phyloP scores from a whole-genome alignment of 2,113 vertebrate genomes.

The Orcinus orca region DNA sequence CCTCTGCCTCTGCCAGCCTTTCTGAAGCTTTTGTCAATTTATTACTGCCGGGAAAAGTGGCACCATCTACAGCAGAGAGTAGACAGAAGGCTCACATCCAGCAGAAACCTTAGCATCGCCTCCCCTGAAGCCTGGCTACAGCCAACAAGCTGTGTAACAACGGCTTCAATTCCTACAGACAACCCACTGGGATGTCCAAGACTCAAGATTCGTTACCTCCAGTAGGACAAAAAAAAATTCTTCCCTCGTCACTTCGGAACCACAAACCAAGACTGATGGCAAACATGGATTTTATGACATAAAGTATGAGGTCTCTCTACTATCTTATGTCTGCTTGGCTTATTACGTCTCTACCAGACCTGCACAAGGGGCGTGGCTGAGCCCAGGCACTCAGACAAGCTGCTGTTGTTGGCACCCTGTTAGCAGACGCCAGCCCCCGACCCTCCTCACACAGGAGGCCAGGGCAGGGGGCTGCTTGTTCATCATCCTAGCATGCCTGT shows the following conservation, averaged over 20 bases:
- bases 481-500: background rate
- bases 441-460: background rate
- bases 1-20: conserved; percentile 40
- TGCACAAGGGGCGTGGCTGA: too few relatives aligned
- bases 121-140: background rate
- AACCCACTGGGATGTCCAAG: background rate
- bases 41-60: background rate
- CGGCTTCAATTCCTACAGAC: background rate
- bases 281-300: background rate
- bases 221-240: background rate
- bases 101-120: background rate
- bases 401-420: fast-evolving
- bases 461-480: background rate
- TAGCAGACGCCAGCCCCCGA: background rate
- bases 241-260: background rate
- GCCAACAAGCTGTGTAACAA: background rate
- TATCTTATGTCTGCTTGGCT: background rate
- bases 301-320: background rate
- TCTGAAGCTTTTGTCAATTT: conserved; percentile 32
- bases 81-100: background rate
- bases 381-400: background rate
- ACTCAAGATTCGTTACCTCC: background rate
- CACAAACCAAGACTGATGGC: background rate
- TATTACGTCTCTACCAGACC: background rate
- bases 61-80: conserved; percentile 1